These are phyloP conservation scores for Linepithema humile DNA, from an alignment of 1,140 invertebrate species.

Conservation along the genomic window DNA sequence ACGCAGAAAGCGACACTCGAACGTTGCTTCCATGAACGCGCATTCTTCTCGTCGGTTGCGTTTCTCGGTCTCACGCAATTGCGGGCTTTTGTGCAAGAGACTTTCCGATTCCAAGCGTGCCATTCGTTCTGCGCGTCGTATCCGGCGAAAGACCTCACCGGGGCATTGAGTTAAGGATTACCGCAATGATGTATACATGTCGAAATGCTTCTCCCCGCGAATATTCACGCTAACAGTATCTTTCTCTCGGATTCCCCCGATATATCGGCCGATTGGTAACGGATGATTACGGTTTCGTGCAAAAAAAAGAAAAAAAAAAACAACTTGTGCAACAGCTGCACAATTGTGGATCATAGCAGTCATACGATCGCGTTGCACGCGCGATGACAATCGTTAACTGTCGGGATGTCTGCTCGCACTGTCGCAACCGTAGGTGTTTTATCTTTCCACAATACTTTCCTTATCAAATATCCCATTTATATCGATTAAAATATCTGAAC, in stretches of 20 bases:
- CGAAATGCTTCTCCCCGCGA: constrained; percentile 1
- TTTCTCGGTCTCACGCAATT: constrained; percentile 20
- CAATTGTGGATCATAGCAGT: constrained; percentile 4
- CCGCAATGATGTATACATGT: constrained; percentile 4
- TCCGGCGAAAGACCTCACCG: constrained; percentile 10
- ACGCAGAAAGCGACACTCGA: neutral
- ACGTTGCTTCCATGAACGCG: neutral
- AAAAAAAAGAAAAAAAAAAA: too few species aligned
- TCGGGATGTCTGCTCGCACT: constrained; percentile 38
- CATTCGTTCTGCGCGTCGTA: neutral
- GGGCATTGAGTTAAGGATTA: constrained; percentile 14
- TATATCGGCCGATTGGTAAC: constrained; percentile 18
- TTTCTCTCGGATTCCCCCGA: neutral
- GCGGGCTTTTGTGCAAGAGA: neutral
- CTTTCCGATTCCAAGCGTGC: constrained; percentile 3
- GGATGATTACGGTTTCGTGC: constrained; percentile 52
- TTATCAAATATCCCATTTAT: neutral
- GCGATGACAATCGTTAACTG: constrained; percentile 60
- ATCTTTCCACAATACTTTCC: neutral
- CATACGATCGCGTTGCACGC: neutral
- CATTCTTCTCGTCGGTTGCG: neutral
- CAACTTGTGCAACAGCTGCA: constrained; percentile 41
- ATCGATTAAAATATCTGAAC: neutral
- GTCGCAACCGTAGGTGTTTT: neutral
- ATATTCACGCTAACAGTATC: neutral